These are phyloP conservation scores for Casuarius casuarius DNA, from an alignment of 2,113 vertebrate genomes.

Conservation along the genomic window DNA sequence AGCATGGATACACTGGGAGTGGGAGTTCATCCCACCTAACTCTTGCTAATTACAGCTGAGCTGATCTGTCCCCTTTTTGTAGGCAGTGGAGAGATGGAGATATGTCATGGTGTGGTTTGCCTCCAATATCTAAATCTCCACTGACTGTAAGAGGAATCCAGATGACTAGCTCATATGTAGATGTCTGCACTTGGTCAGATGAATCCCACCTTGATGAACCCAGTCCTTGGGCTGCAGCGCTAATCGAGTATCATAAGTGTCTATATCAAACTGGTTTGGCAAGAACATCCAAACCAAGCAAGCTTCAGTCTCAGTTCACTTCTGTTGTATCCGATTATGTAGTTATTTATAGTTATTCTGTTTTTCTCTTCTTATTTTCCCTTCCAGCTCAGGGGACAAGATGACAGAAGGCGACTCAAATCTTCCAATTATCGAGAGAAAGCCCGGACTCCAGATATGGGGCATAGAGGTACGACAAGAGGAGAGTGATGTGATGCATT, in stretches of 20 bases:
- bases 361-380: neutral
- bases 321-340: neutral
- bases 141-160: neutral
- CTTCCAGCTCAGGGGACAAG: slow-evolving; percentile 65
- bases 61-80: neutral
- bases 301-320: neutral
- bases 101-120: neutral
- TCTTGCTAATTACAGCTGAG: neutral
- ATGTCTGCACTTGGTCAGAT: neutral
- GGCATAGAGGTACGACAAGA: slow-evolving; percentile 87
- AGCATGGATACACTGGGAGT: neutral
- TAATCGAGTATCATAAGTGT: neutral
- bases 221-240: neutral
- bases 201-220: neutral
- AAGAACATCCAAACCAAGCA: neutral
- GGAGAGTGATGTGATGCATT: neutral
- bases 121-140: neutral
- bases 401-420: slow-evolving; percentile 76
- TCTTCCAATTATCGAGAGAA: slow-evolving; percentile 73
- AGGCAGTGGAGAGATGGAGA: neutral
- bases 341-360: neutral
- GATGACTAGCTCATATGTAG: neutral
- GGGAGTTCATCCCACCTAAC: neutral
- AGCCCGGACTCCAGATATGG: slow-evolving; percentile 91
- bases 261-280: neutral